Base-by-base conservation (phyloP, 1,140 invertebrate genomes). In the Radopholus similis region DNA sequence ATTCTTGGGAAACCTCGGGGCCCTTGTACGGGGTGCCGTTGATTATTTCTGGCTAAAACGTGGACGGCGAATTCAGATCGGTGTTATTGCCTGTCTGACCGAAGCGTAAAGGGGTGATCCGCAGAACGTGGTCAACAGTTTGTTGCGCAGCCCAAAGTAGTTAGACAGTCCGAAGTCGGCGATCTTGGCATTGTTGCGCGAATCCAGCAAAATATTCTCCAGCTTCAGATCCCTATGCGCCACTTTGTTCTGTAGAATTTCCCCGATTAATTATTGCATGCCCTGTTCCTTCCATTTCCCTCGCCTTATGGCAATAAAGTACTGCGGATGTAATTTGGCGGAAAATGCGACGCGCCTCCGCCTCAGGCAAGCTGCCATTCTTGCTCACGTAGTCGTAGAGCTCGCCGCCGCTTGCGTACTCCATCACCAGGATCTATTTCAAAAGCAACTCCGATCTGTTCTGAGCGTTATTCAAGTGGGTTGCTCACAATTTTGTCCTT, bases 371-470 rank as follows among this genome's bases (percentile, higher is more conserved):
- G 57, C 91, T 89, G 85, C 94, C 93, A 64, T 89, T 87, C 81
- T 93, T 91, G 79, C 91, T 67, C 57, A 98, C 88, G 85, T 95
- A 97, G 85, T 98, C 95, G 80, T 97, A 99, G 1, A 99, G 86
- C 85, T 99, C 95, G 67, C 95, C 95, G 53, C 95, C 95, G 64
- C 91, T 90, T 53, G 95, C 95, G 84, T 96, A 97, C 85, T 99
- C 95, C 95, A 98, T 97, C 8, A 98, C 95, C 53, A 98, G 86
- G 66, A 97, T 94, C 88, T 97, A 97, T 86, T 96, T 95, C 30
- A n/a, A 18, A 18, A 55, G 90, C 53, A 94, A 95, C 83, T 96
- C 97, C 85, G 98, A 18, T 47, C 23, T 21, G 30, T 6, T 26
- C 26, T 51, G 15, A 53, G n/a, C 38, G 35, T 0, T 9, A n/a